Evolutionary conservation across 2,888 invertebrate genomes (phyloP).

Genomic region (Molorchus minor): DNA sequence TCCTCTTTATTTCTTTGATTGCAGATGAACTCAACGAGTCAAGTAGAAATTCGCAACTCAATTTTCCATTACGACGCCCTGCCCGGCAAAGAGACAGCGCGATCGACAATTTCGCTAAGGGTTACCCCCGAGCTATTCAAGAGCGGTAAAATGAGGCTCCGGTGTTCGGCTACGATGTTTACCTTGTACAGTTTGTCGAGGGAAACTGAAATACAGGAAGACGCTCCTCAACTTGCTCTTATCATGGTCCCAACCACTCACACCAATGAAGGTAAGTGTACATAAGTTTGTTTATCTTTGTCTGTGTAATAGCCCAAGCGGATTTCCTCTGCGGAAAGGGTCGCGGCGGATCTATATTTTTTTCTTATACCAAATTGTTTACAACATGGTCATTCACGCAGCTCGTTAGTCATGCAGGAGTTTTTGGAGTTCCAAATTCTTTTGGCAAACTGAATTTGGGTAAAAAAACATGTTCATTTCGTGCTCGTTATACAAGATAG

Average conservation of each 20-base stretch:
- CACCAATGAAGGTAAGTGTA: slow-evolving; percentile 55
- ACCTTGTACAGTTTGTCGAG: slow-evolving; percentile 54
- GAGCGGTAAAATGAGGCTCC: slow-evolving; percentile 56
- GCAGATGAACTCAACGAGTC: slow-evolving; percentile 37
- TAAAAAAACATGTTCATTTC: too few relatives aligned
- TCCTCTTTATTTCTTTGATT: slow-evolving; percentile 30
- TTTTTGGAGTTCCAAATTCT: too few relatives aligned
- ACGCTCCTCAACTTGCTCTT: slow-evolving; percentile 57
- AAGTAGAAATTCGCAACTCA: slow-evolving; percentile 51
- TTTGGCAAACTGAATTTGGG: too few relatives aligned
- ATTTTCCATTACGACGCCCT: slow-evolving; percentile 54
- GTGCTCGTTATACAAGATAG: too few relatives aligned
- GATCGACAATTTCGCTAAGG: slow-evolving; percentile 55
- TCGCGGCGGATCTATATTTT: too few relatives aligned
- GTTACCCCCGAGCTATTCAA: slow-evolving; percentile 57
- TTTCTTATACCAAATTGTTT: too few relatives aligned
- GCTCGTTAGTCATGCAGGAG: too few relatives aligned
- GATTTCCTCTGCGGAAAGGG: too few relatives aligned
- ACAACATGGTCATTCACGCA: too few relatives aligned
- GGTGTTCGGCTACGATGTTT: slow-evolving; percentile 58
- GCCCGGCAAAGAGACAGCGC: slow-evolving; percentile 55
- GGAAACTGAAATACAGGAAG: slow-evolving; percentile 57
- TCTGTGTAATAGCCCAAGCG: slow-evolving; percentile 1
- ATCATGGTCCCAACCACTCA: slow-evolving; percentile 58
- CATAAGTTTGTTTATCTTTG: slow-evolving; percentile 20